Conservation (phyloP, 2,888 invertebrate species). For the Cacoxenus indagator region DNA sequence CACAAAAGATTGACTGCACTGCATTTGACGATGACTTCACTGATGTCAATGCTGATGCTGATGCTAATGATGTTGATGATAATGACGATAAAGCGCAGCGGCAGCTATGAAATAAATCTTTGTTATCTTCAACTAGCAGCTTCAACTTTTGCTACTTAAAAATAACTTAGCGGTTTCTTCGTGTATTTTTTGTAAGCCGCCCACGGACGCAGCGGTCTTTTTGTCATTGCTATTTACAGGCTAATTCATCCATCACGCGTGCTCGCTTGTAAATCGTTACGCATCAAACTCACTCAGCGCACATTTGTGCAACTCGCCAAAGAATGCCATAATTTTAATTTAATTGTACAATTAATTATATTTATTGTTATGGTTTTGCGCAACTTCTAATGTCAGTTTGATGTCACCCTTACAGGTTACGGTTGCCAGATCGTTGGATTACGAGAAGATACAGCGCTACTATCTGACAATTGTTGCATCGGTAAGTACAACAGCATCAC, state of each 20-base stretch:
- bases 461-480: slow-evolving; percentile 90
- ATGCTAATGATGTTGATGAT: background rate
- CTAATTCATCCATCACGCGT: slow-evolving; percentile 9
- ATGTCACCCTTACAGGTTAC: slow-evolving; percentile 74
- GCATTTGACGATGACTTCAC: background rate
- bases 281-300: background rate
- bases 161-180: background rate
- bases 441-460: slow-evolving; percentile 88
- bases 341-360: slow-evolving; percentile 20
- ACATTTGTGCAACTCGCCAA: background rate
- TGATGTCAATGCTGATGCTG: background rate
- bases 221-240: background rate
- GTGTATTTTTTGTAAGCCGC: slow-evolving; percentile 24
- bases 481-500: slow-evolving; percentile 74
- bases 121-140: slow-evolving; percentile 23
- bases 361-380: background rate
- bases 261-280: slow-evolving; percentile 6
- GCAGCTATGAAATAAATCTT: slow-evolving; percentile 16
- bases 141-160: slow-evolving; percentile 12
- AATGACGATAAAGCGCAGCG: slow-evolving; percentile 6
- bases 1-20: slow-evolving; percentile 7
- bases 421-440: slow-evolving; percentile 87
- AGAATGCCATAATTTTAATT: slow-evolving; percentile 13
- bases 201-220: slow-evolving; percentile 1
- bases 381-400: background rate